Evolutionary conservation across 2,113 vertebrate species (phyloP).

Genomic region (Ardeotis arabs): DNA sequence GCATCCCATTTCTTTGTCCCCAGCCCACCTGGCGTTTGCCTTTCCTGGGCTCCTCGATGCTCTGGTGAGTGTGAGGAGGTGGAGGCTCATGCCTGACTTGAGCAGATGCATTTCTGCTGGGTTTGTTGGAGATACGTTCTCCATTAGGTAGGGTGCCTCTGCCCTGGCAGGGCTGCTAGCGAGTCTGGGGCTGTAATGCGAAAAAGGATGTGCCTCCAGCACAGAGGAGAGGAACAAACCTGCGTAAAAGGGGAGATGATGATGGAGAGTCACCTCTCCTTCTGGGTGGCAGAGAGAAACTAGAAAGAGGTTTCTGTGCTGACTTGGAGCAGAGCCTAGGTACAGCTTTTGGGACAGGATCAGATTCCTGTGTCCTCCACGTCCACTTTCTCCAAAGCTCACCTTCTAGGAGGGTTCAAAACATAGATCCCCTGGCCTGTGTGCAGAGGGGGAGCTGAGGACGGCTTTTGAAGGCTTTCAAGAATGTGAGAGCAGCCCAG

Average conservation of each 20-base stretch:
- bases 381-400: neutral
- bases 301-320: neutral
- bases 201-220: neutral
- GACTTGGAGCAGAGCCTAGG: neutral
- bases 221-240: neutral
- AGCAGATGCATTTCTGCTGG: neutral
- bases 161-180: neutral
- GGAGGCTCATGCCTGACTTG: neutral
- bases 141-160: neutral
- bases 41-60: neutral
- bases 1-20: neutral
- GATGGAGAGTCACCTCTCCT: neutral
- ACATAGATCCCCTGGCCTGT: neutral
- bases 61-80: neutral
- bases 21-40: accelerated
- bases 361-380: neutral
- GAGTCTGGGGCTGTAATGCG: accelerated
- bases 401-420: neutral
- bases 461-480: neutral
- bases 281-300: neutral
- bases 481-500: neutral
- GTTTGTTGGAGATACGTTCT: neutral
- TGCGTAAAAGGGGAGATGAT: neutral
- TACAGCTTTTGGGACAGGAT: neutral
- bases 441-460: neutral